Percentiles rank a stretch among this genome's conserved stretches.
phyloP scores from a whole-genome alignment of 2,797 vertebrate genomes.

The Arvicola amphibius region DNA sequence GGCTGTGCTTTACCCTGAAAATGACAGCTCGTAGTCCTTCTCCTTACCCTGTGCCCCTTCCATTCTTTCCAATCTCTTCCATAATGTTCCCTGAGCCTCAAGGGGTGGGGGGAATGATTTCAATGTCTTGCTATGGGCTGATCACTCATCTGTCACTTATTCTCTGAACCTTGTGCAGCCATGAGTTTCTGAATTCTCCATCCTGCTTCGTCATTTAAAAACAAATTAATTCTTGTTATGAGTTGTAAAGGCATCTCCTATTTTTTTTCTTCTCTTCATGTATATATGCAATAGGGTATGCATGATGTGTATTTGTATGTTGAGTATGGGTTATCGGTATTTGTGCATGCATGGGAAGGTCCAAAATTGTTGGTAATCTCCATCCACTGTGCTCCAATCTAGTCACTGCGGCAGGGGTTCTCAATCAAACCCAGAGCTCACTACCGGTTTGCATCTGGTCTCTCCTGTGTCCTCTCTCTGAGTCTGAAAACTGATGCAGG shows the following conservation, averaged over 20 bases:
- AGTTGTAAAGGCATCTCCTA: neutral
- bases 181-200: neutral
- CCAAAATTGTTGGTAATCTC: neutral
- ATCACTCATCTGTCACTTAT: neutral
- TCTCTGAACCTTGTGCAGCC: neutral
- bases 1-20: neutral
- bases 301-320: neutral
- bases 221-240: neutral
- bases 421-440: neutral
- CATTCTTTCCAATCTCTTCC: neutral
- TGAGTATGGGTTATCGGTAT: no score
- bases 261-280: neutral
- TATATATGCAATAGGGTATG: neutral
- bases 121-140: neutral
- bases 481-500: neutral
- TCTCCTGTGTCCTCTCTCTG: neutral
- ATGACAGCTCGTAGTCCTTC: neutral
- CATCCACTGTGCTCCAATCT: neutral
- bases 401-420: neutral
- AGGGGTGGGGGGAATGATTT: neutral
- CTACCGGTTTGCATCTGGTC: neutral
- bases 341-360: neutral
- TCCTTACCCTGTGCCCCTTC: neutral
- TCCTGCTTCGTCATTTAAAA: neutral
- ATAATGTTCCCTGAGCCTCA: neutral